These are phyloP conservation scores for Heliopora coerulea DNA, from an alignment of 92 coral and sea anemone species.

Conservation along the genomic window DNA sequence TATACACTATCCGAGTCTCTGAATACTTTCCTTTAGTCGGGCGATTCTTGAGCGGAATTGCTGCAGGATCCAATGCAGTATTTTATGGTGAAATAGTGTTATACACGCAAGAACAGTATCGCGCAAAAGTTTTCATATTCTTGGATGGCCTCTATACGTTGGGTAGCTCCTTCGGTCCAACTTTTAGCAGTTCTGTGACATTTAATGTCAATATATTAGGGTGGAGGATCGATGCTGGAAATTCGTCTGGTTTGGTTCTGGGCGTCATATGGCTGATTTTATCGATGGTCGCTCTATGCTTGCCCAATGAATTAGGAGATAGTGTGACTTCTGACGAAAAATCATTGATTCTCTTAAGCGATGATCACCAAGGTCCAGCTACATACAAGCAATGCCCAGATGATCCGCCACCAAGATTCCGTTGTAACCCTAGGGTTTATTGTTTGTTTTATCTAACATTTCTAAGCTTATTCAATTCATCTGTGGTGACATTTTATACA, in stretches of 20 bases:
- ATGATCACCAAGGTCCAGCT: too few species aligned
- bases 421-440: neutral
- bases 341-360: neutral
- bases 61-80: conserved; percentile 16
- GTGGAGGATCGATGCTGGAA: conserved; percentile 31
- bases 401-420: neutral
- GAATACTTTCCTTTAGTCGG: conserved; percentile 30
- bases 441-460: conserved; percentile 25
- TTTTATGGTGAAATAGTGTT: conserved; percentile 6
- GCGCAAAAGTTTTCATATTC: conserved; percentile 30
- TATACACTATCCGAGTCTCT: conserved; percentile 26
- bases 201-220: conserved; percentile 14
- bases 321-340: neutral
- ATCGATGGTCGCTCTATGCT: neutral
- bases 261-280: conserved; percentile 2
- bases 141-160: conserved; percentile 12
- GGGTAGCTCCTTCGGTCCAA: conserved; percentile 28
- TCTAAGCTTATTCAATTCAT: conserved; percentile 10
- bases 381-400: neutral
- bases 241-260: conserved; percentile 16
- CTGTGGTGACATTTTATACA: conserved; percentile 31
- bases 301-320: conserved; percentile 18
- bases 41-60: conserved; percentile 19
- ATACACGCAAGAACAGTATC: conserved; percentile 11
- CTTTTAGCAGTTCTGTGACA: conserved; percentile 26